Conservation (phyloP, 2,888 invertebrate genomes). For the Leptarthrus brevirostris region DNA sequence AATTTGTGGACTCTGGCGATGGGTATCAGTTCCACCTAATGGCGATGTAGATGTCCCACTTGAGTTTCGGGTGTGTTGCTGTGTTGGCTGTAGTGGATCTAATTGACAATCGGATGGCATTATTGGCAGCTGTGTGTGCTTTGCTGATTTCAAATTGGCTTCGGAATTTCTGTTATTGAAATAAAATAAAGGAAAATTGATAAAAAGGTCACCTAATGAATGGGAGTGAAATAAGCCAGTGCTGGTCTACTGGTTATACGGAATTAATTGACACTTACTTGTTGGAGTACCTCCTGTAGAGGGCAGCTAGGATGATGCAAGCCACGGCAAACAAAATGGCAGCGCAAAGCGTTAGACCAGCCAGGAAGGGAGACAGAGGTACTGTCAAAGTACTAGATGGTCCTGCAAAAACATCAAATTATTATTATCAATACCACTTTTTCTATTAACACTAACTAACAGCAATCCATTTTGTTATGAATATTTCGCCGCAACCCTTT, state of each 20-base stretch:
- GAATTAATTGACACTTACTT: conserved; percentile 64
- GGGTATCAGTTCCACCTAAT: conserved; percentile 66
- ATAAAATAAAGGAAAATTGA: conserved; percentile 53
- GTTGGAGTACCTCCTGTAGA: conserved; percentile 74
- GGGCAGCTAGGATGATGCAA: conserved; percentile 79
- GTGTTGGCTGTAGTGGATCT: conserved; percentile 65
- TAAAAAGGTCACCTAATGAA: conserved; percentile 41
- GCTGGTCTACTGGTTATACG: not conserved
- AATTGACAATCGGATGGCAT: conserved; percentile 67
- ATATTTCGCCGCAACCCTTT: not conserved
- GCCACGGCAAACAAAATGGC: conserved; percentile 80
- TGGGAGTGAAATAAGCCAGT: not conserved
- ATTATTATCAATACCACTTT: not conserved
- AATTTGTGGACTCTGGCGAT: conserved; percentile 67
- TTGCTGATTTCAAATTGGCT: conserved; percentile 66
- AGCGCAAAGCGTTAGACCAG: conserved; percentile 81
- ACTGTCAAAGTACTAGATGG: conserved; percentile 72
- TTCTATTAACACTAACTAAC: not conserved
- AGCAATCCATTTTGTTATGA: not conserved
- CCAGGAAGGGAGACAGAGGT: conserved; percentile 80
- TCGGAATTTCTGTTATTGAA: conserved; percentile 63
- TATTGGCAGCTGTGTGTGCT: conserved; percentile 67
- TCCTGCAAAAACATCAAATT: too few species aligned
- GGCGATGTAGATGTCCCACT: conserved; percentile 57
- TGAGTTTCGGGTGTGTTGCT: conserved; percentile 64